These are phyloP conservation scores for Invenusta paracnida DNA, from an alignment of 2,888 invertebrate species.

Conservation along the genomic window DNA sequence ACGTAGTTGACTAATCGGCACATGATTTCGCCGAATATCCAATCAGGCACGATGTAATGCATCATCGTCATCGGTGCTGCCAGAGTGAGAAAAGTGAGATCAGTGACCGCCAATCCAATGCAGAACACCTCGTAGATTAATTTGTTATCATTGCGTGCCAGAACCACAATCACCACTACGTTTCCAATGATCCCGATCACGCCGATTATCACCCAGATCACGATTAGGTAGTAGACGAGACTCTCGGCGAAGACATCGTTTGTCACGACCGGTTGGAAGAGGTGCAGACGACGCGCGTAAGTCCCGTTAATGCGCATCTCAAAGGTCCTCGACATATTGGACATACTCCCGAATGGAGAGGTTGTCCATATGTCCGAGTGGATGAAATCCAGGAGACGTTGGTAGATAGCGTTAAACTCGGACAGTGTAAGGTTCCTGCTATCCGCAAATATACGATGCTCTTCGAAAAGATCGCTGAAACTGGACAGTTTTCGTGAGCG, in stretches of 20 bases:
- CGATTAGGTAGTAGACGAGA: constrained; percentile 17
- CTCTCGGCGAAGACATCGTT: background rate
- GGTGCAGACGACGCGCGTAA: background rate
- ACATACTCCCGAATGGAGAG: background rate
- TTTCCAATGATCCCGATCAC: constrained; percentile 40
- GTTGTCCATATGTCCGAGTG: background rate
- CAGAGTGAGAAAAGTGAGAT: constrained; percentile 36
- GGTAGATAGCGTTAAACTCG: background rate
- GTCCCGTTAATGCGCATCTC: background rate
- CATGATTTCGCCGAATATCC: constrained; percentile 38
- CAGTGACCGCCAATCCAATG: constrained; percentile 41
- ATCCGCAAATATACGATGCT: background rate
- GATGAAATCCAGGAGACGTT: background rate
- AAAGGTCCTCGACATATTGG: background rate
- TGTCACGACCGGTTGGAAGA: background rate
- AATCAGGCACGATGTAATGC: constrained; percentile 36
- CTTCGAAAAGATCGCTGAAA: background rate
- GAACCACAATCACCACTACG: constrained; percentile 40
- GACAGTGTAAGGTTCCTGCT: background rate
- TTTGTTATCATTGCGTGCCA: constrained; percentile 32
- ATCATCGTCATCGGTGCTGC: constrained; percentile 40
- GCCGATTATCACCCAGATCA: constrained; percentile 35
- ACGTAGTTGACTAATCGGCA: constrained; percentile 41
- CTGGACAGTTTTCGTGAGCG: no score
- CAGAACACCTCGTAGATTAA: constrained; percentile 43